Conservation (phyloP, 2,113 vertebrate species). For the Silurus asotus region DNA sequence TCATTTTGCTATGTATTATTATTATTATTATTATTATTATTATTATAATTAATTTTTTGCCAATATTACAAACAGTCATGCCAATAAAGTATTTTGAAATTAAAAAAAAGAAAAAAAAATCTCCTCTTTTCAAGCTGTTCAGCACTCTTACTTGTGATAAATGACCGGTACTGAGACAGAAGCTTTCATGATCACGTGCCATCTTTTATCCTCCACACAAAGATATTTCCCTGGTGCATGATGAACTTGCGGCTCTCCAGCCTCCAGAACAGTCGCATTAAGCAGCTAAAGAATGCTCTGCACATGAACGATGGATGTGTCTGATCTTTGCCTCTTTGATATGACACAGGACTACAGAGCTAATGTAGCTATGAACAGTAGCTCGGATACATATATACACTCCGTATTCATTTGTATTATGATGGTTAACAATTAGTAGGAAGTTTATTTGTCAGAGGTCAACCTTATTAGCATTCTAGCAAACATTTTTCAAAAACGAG, state of each 20-base stretch:
- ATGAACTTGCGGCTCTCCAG: not conserved
- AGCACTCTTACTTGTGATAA: not conserved
- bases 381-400: not conserved
- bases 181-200: not conserved
- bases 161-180: not conserved
- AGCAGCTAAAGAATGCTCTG: slow-evolving; percentile 4
- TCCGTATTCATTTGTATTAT: too few species aligned
- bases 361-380: not conserved
- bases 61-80: too few species aligned
- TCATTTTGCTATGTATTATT: too few species aligned
- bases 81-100: too few species aligned
- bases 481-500: not conserved
- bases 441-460: too few species aligned
- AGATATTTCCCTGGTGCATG: not conserved
- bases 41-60: too few species aligned
- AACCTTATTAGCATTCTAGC: not conserved
- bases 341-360: not conserved
- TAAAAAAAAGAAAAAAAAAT: not conserved
- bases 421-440: too few species aligned
- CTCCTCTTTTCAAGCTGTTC: not conserved
- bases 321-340: not conserved
- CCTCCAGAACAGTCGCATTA: not conserved
- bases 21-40: too few species aligned
- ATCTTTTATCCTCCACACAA: not conserved
- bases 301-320: not conserved